Percentiles rank a stretch among this genome's conserved stretches.
Conservation (phyloP, 2,888 invertebrate genomes). For the Tetragonula carbonaria region DNA sequence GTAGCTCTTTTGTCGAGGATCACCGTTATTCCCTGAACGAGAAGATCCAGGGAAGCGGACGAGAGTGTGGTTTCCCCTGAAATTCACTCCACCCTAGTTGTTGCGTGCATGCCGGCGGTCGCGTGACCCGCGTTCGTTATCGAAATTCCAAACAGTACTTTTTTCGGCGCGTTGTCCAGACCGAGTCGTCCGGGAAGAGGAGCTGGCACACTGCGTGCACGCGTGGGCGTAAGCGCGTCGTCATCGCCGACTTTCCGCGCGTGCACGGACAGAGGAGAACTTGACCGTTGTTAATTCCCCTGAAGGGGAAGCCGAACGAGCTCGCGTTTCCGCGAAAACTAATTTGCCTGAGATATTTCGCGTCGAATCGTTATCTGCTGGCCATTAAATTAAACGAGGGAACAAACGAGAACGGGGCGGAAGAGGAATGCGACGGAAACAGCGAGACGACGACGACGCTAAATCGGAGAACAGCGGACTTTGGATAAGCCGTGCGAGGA, state of each 20-base stretch:
- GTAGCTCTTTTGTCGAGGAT: slow-evolving; percentile 39
- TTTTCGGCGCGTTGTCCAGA: slow-evolving; percentile 27
- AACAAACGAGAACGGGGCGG: not conserved
- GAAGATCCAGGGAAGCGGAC: slow-evolving; percentile 12
- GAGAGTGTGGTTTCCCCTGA: slow-evolving; percentile 32
- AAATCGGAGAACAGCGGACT: not conserved
- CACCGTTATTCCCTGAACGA: slow-evolving; percentile 32
- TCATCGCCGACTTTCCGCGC: not conserved
- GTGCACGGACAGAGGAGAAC: not conserved
- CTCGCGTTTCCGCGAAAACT: slow-evolving; percentile 27
- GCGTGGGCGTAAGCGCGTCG: no score
- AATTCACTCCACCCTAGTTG: slow-evolving; percentile 38
- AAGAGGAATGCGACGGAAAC: not conserved
- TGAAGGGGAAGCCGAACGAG: no score
- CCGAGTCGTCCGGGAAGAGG: not conserved
- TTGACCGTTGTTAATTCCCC: no score
- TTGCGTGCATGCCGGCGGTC: slow-evolving; percentile 47
- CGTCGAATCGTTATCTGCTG: slow-evolving; percentile 15
- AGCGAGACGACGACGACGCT: not conserved
- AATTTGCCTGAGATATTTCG: slow-evolving; percentile 30
- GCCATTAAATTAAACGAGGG: not conserved
- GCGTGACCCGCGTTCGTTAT: slow-evolving; percentile 57
- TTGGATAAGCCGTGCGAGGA: not conserved
- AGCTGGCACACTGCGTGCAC: not conserved
- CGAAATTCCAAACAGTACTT: slow-evolving; percentile 56